Evolutionary conservation across 2,113 vertebrate genomes (phyloP).

Genomic region (Oryzias curvinotus): DNA sequence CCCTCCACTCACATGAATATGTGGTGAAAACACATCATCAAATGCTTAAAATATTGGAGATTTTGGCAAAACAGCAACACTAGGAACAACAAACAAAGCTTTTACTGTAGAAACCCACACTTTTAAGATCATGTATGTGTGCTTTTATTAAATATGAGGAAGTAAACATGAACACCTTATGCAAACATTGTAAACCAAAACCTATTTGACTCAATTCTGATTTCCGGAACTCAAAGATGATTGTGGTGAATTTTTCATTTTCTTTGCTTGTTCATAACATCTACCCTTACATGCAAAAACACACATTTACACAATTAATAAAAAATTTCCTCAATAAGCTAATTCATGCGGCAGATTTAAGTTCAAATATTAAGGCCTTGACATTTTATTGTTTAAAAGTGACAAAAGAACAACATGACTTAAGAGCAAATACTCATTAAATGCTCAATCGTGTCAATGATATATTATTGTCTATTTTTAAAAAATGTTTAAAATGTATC

Average conservation of each 20-base stretch:
- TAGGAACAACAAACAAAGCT: not conserved
- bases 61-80: too few species aligned
- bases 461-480: conserved; percentile 8
- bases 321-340: conserved; percentile 39
- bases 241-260: conserved; percentile 29
- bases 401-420: conserved; percentile 15
- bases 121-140: conserved; percentile 18
- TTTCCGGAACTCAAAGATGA: conserved; percentile 17
- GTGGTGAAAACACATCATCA: not conserved
- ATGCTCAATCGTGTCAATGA: conserved; percentile 6
- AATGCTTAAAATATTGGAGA: not conserved
- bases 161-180: conserved; percentile 49
- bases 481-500: not conserved
- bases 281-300: conserved; percentile 39
- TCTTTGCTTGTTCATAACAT: conserved; percentile 5
- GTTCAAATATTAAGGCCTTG: conserved; percentile 40
- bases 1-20: not conserved
- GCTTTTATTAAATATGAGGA: conserved; percentile 9
- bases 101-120: conserved; percentile 59
- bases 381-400: conserved; percentile 16
- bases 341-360: conserved; percentile 29
- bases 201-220: conserved; percentile 1
- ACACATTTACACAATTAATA: conserved; percentile 13
- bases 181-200: conserved; percentile 45
- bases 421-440: conserved; percentile 15